These are phyloP conservation scores for Eospalax fontanierii DNA, from an alignment of 2,797 vertebrate genomes.

Conservation along the genomic window DNA sequence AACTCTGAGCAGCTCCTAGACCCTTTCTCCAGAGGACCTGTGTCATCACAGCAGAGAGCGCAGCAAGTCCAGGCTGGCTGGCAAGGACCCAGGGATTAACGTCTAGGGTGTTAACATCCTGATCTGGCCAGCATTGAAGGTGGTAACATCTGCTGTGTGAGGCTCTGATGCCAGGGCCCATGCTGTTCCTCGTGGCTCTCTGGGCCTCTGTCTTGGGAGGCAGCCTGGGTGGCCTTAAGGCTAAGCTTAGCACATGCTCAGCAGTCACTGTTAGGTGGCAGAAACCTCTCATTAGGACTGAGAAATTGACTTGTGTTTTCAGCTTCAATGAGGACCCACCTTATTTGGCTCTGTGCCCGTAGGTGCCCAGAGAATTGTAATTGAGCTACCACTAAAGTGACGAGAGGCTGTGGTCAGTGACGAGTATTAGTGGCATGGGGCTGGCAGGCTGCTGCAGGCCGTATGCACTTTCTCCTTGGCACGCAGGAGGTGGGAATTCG, in stretches of 20 bases:
- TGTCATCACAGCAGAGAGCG: conserved; percentile 7
- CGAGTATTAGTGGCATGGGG: background rate
- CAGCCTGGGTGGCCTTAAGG: conserved; percentile 47
- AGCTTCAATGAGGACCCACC: conserved; percentile 17
- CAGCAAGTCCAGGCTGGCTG: conserved; percentile 37
- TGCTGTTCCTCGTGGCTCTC: background rate
- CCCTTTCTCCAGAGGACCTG: background rate
- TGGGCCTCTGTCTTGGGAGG: conserved; percentile 11
- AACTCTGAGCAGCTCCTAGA: background rate
- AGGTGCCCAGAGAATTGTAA: conserved; percentile 54
- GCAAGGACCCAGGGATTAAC: conserved; percentile 66
- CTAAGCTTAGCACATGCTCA: conserved; percentile 33
- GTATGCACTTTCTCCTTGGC: conserved; percentile 18
- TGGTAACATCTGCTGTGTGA: conserved; percentile 62
- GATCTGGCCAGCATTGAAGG: conserved; percentile 28
- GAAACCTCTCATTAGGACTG: conserved; percentile 57
- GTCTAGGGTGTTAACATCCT: conserved; percentile 62
- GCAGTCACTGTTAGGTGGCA: conserved; percentile 43
- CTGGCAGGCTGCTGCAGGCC: background rate
- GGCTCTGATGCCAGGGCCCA: conserved; percentile 19
- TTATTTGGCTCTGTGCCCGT: conserved; percentile 15
- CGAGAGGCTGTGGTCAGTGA: conserved; percentile 39
- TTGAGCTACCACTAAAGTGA: conserved; percentile 57
- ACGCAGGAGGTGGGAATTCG: background rate
- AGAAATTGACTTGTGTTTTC: conserved; percentile 62